Evolutionary conservation across 2,888 invertebrate species (phyloP), one percentile per base, ranked within the genome.

Genomic region (Seira musarum): DNA sequence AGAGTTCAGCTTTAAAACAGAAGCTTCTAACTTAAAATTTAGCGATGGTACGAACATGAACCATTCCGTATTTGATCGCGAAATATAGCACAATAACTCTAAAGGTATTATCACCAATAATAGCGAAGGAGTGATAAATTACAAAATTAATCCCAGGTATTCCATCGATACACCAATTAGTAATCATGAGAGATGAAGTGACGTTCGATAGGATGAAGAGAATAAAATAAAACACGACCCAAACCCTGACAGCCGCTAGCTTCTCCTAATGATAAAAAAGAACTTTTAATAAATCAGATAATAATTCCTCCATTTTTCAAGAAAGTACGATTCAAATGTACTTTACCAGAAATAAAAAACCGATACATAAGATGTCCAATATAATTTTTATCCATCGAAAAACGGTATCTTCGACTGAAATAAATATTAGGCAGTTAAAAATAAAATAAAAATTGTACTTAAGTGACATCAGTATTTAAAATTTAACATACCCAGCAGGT

Each of bases 11-110:
- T n/a, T n/a, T n/a, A n/a, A n/a, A n/a, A n/a, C n/a, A n/a, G n/a
- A n/a, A n/a, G n/a, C n/a, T n/a, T n/a, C n/a, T n/a, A n/a, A n/a
- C 40, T 67, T 70, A 80, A 15, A 69, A 19, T 35, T 80, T 80
- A 5, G 64, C 66, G 35, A 81, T 77, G 1, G 81, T 81, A 73
- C 77, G 10, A 6, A 67, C 19, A 72, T 83, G 78, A 15, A 72
- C 68, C 71, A 83, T 78, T 5, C 69, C 73, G 69, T 79, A 83
- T 63, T 81, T 83, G 25, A 81, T 71, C 5, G 75, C 69, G 53
- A 79, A 83, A 22, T 83, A 81, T 21, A 83, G 25, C 13, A 83
- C 67, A 21, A 57, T n/a, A 17, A 81, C 53, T 72, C 83, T 49
- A 21, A 79, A 81, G 1, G 81, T 1, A 24, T 83, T 83, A 25